These are phyloP conservation scores for Bhutanitis thaidina DNA, from an alignment of 2,888 invertebrate species.

Conservation along the genomic window DNA sequence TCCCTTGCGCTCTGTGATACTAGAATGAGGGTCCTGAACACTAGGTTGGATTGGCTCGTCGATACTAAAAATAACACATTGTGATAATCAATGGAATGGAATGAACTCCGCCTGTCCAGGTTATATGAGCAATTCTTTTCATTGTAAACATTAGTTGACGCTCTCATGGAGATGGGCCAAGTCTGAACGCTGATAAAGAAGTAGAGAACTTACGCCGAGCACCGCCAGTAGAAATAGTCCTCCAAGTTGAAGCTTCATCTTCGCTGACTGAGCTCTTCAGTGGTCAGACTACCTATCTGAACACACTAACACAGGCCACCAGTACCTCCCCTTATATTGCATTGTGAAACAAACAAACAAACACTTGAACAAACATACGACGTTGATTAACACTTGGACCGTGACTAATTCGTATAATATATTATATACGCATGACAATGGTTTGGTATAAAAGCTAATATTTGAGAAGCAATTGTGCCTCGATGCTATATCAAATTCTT, in stretches of 20 bases:
- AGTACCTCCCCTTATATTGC: background rate
- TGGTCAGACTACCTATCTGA: background rate
- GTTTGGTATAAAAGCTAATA: background rate
- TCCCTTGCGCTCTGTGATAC: too few relatives aligned
- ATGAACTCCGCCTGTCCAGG: too few relatives aligned
- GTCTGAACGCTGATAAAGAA: background rate
- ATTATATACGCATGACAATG: background rate
- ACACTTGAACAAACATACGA: background rate
- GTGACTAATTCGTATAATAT: background rate
- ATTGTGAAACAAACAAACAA: background rate
- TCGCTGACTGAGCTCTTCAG: background rate
- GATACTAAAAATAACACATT: too few relatives aligned
- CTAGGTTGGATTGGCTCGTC: too few relatives aligned
- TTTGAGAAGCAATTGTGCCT: background rate
- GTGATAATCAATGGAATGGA: too few relatives aligned
- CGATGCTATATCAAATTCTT: too few relatives aligned
- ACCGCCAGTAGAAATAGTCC: background rate
- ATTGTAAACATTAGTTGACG: too few relatives aligned
- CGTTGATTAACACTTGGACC: too few relatives aligned
- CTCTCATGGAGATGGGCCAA: too few relatives aligned
- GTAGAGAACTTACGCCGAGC: background rate
- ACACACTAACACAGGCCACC: background rate
- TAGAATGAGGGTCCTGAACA: too few relatives aligned
- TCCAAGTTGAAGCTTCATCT: background rate
- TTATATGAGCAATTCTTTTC: too few relatives aligned